Conservation (phyloP, 2,113 vertebrate genomes). For the Geococcyx californianus region DNA sequence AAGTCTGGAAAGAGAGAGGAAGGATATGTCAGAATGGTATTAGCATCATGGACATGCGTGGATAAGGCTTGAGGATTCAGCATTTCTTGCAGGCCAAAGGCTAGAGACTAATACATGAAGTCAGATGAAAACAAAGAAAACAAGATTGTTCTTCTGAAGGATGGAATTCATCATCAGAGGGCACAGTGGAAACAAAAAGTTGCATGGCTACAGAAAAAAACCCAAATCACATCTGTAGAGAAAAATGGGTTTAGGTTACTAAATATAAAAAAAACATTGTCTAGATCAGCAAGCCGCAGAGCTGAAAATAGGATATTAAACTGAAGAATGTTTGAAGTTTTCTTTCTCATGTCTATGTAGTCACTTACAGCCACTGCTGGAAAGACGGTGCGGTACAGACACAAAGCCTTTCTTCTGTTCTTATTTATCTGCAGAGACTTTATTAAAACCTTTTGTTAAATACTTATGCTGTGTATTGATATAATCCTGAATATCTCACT, state of each 20-base stretch:
- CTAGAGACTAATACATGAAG: background rate
- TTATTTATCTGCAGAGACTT: background rate
- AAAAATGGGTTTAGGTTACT: background rate
- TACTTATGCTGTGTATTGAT: background rate
- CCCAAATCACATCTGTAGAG: background rate
- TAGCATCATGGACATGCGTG: rapidly evolving
- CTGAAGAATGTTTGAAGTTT: background rate
- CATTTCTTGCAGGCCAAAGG: background rate
- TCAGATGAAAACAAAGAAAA: background rate
- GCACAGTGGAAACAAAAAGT: background rate
- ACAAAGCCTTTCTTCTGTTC: background rate
- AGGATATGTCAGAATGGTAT: background rate
- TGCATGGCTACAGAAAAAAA: background rate
- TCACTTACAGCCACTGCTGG: background rate
- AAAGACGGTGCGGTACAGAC: background rate
- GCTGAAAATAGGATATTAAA: background rate
- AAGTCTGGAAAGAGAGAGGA: background rate
- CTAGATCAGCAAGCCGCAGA: background rate
- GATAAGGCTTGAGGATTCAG: background rate
- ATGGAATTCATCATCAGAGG: background rate
- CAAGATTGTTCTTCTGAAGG: background rate
- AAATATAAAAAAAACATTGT: background rate
- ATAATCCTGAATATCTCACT: background rate
- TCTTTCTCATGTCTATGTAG: background rate
- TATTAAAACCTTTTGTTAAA: background rate